A percentile compares a stretch with the other conserved stretches of the same genome.
These are phyloP conservation scores for Apamea sordens DNA, from an alignment of 2,888 invertebrate genomes.

Conservation along the genomic window DNA sequence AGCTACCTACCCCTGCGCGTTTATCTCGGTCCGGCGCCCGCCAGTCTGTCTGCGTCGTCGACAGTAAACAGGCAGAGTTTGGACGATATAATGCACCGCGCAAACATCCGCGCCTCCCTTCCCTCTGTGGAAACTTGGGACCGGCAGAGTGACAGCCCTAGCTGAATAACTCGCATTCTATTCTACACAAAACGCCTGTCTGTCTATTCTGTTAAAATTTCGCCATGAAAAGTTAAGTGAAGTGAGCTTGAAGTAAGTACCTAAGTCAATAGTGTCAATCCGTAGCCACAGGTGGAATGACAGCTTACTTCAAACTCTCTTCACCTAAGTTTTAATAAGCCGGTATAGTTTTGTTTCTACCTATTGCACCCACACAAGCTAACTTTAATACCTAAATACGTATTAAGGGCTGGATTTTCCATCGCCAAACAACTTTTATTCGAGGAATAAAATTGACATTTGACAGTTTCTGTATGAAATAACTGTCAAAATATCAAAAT, in stretches of 20 bases:
- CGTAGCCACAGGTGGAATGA: background rate
- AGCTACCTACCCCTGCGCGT: slow-evolving; percentile 70
- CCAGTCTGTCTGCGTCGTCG: slow-evolving; percentile 81
- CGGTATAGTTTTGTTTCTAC: background rate
- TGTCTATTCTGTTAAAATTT: background rate
- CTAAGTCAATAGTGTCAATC: background rate
- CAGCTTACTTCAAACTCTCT: background rate
- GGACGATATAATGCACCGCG: slow-evolving; percentile 72
- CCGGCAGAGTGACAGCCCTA: slow-evolving; percentile 32
- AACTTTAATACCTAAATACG: too few species aligned
- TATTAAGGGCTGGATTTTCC: too few species aligned
- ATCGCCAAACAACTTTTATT: too few species aligned
- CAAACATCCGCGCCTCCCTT: slow-evolving; percentile 60
- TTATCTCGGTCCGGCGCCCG: slow-evolving; percentile 80
- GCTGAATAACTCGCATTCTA: slow-evolving; percentile 8
- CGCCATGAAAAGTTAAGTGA: background rate
- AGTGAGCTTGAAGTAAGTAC: background rate
- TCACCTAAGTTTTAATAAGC: background rate
- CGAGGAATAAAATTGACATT: too few species aligned
- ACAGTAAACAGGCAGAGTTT: slow-evolving; percentile 79
- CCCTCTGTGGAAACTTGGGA: slow-evolving; percentile 21
- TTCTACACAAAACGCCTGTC: slow-evolving; percentile 2
- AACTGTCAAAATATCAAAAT: too few species aligned
- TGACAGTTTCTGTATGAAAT: too few species aligned
- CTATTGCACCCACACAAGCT: too few species aligned